These are phyloP conservation scores for Lathronympha strigana DNA, from an alignment of 2,888 invertebrate species.

Conservation along the genomic window DNA sequence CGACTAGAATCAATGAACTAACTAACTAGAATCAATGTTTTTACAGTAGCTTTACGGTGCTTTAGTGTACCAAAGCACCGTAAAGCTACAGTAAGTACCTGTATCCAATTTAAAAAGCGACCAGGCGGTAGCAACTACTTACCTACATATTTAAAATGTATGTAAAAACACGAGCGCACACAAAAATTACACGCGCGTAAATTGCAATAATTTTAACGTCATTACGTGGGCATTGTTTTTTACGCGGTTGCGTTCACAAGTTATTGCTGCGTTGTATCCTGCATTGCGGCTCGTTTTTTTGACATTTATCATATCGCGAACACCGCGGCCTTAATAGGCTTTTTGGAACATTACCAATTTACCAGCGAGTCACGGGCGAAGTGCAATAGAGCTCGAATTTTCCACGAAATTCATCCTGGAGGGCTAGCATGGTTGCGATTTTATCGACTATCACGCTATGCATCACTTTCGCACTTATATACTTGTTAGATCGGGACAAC, in stretches of 20 bases:
- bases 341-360: slow-evolving; percentile 79
- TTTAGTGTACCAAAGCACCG: too few relatives aligned
- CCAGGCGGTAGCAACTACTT: background rate
- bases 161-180: background rate
- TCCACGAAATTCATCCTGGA: background rate
- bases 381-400: slow-evolving; percentile 22
- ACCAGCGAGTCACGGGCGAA: slow-evolving; percentile 54
- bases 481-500: too few relatives aligned
- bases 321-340: slow-evolving; percentile 67
- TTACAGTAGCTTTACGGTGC: too few relatives aligned
- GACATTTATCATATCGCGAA: slow-evolving; percentile 75
- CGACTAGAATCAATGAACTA: too few relatives aligned
- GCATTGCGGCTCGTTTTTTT: slow-evolving; percentile 76
- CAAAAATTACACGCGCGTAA: slow-evolving; percentile 24
- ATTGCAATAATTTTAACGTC: slow-evolving; percentile 47
- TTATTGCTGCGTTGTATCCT: slow-evolving; percentile 58
- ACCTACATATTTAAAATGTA: too few relatives aligned
- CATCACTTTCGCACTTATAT: too few relatives aligned
- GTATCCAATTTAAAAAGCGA: background rate
- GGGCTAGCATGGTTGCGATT: background rate
- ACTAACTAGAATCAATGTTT: too few relatives aligned
- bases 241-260: slow-evolving; percentile 47
- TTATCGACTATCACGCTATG: too few relatives aligned
- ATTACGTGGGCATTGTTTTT: slow-evolving; percentile 47
- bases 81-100: too few relatives aligned